A percentile compares a stretch with the other conserved stretches of the same genome.
These are phyloP conservation scores for Adineta ricciae DNA, from an alignment of 2,888 invertebrate genomes.

Conservation along the genomic window DNA sequence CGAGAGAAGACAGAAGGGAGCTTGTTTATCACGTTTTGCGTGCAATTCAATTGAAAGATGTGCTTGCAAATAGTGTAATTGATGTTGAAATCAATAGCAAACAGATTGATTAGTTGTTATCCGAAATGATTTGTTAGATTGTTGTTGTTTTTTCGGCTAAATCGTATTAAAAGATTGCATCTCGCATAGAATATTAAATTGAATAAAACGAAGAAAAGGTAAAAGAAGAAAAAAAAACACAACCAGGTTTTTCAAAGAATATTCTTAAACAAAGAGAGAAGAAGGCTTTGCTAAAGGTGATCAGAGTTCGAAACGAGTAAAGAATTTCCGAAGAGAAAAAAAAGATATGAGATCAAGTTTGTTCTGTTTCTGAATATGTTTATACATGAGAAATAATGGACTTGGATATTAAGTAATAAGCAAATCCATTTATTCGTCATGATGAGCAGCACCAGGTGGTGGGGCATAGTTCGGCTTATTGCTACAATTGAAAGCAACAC, in stretches of 20 bases:
- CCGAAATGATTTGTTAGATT: not conserved
- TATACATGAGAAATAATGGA: not conserved
- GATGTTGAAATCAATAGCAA: not conserved
- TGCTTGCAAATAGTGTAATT: not conserved
- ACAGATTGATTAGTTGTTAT: not conserved
- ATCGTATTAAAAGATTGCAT: not conserved
- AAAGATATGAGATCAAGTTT: not conserved
- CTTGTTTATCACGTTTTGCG: not conserved
- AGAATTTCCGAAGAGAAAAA: not conserved
- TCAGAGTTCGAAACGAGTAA: not conserved
- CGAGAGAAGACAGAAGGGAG: not conserved
- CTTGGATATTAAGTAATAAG: not conserved
- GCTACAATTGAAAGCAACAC: not conserved
- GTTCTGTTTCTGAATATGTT: not conserved
- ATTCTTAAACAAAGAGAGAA: not conserved
- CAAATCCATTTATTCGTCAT: not conserved
- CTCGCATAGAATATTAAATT: not conserved
- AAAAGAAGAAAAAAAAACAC: not conserved
- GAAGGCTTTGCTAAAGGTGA: not conserved
- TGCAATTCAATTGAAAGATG: not conserved
- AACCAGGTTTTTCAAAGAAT: not conserved
- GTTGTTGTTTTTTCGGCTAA: not conserved
- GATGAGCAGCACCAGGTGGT: constrained; percentile 10
- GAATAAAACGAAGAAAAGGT: not conserved
- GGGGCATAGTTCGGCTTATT: constrained; percentile 23